Conservation (phyloP, 1,140 invertebrate species). For the Apis cerana region DNA sequence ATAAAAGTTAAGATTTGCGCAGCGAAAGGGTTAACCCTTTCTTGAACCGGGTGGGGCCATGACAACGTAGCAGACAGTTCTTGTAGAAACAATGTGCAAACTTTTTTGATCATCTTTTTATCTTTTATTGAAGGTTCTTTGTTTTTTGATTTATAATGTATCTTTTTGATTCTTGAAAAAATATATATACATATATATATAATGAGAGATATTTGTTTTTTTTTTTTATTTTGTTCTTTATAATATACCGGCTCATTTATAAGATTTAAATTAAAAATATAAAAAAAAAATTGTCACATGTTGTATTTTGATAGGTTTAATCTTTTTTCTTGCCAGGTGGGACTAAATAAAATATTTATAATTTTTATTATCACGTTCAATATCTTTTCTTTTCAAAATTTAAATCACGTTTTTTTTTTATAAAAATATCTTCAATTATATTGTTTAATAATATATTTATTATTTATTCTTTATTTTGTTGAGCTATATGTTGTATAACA, state of each 20-base stretch:
- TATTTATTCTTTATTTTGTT: not conserved
- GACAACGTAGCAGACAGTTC: slow-evolving; percentile 31
- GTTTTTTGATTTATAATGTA: not conserved
- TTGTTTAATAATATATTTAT: not conserved
- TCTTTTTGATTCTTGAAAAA: not conserved
- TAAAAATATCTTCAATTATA: not conserved
- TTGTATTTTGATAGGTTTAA: not conserved
- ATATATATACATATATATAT: not conserved
- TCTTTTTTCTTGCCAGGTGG: not conserved
- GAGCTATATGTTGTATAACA: not conserved
- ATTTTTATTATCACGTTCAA: not conserved
- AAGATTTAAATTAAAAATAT: not conserved
- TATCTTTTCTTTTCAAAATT: not conserved
- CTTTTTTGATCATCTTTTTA: not conserved
- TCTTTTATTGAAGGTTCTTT: not conserved
- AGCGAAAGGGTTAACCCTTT: slow-evolving; percentile 29
- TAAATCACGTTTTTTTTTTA: no score
- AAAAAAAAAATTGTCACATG: not conserved
- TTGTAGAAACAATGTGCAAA: slow-evolving; percentile 14
- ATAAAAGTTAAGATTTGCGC: slow-evolving; percentile 10
- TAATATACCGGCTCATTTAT: not conserved
- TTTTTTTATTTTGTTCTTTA: not conserved
- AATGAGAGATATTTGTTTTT: no score
- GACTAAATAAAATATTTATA: not conserved
- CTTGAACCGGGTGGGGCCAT: slow-evolving; percentile 44